A percentile compares a stretch with the other conserved stretches of the same genome.
These are phyloP conservation scores for Chaetura pelagica DNA, from an alignment of 2,113 vertebrate genomes.

Conservation along the genomic window DNA sequence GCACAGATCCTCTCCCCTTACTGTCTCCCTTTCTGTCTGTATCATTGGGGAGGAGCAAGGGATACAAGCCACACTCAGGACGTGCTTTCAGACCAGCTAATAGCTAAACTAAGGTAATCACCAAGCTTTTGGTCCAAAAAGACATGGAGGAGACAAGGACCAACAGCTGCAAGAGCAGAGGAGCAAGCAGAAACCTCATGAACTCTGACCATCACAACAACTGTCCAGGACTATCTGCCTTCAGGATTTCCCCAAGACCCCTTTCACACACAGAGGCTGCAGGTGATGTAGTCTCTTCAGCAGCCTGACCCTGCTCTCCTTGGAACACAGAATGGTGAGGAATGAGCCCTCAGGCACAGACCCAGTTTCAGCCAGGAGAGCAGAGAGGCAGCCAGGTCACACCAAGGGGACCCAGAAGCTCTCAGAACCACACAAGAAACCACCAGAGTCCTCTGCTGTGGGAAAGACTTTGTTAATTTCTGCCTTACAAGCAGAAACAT, in stretches of 20 bases:
- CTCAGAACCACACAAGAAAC: neutral
- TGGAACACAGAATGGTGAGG: neutral
- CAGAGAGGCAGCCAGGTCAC: neutral
- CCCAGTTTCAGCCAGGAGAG: neutral
- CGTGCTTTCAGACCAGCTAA: neutral
- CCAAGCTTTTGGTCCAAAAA: neutral
- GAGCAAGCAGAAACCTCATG: neutral
- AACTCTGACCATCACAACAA: too few species aligned
- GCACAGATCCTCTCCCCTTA: neutral
- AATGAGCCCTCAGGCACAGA: neutral
- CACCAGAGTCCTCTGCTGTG: neutral
- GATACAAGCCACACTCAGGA: neutral
- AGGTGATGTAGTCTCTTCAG: neutral
- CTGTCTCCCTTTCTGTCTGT: too few species aligned
- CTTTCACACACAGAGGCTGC: neutral
- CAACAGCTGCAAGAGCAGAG: neutral
- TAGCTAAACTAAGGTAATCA: neutral
- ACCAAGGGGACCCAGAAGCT: neutral
- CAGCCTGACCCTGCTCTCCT: neutral
- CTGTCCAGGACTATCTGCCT: neutral
- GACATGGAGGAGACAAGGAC: neutral
- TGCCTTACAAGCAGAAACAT: neutral
- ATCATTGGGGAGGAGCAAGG: fast-evolving
- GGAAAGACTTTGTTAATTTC: neutral
- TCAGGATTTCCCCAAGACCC: neutral